These are phyloP conservation scores for Volucella zonaria DNA, from an alignment of 2,888 invertebrate genomes.

Conservation along the genomic window DNA sequence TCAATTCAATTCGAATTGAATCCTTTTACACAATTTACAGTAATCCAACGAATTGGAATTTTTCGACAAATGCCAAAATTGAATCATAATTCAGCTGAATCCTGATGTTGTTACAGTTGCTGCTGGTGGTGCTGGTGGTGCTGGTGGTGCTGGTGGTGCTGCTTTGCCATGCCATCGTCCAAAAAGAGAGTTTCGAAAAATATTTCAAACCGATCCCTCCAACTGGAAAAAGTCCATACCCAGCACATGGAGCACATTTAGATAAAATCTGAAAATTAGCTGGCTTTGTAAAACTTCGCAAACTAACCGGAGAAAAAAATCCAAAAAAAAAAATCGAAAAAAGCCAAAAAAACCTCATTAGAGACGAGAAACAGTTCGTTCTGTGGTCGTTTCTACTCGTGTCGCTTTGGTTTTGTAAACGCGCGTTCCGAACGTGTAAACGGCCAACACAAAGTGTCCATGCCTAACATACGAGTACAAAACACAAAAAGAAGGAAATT, in stretches of 20 bases:
- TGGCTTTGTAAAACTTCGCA: conserved; percentile 56
- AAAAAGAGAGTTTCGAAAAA: conserved; percentile 38
- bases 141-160: neutral
- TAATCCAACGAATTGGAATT: conserved; percentile 34
- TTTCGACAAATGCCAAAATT: conserved; percentile 41
- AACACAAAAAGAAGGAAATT: conserved; percentile 16
- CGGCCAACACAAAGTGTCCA: conserved; percentile 40
- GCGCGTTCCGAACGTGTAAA: conserved; percentile 20
- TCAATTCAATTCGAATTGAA: conserved; percentile 54
- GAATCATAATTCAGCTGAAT: conserved; percentile 55
- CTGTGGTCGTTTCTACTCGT: conserved; percentile 63
- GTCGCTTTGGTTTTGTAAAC: conserved; percentile 63
- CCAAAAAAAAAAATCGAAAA: conserved; percentile 8
- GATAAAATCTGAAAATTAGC: conserved; percentile 71
- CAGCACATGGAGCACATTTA: conserved; percentile 39
- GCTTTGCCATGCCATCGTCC: neutral
- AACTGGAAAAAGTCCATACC: conserved; percentile 49
- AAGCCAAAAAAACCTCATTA: conserved; percentile 65
- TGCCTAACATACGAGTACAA: neutral
- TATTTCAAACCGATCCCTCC: conserved; percentile 13
- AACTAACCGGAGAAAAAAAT: conserved; percentile 1
- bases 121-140: neutral
- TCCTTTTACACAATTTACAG: conserved; percentile 53
- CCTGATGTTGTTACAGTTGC: neutral
- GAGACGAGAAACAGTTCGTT: conserved; percentile 65